Conservation (phyloP, 2,797 vertebrate genomes). For the Pipistrellus pipistrellus region DNA sequence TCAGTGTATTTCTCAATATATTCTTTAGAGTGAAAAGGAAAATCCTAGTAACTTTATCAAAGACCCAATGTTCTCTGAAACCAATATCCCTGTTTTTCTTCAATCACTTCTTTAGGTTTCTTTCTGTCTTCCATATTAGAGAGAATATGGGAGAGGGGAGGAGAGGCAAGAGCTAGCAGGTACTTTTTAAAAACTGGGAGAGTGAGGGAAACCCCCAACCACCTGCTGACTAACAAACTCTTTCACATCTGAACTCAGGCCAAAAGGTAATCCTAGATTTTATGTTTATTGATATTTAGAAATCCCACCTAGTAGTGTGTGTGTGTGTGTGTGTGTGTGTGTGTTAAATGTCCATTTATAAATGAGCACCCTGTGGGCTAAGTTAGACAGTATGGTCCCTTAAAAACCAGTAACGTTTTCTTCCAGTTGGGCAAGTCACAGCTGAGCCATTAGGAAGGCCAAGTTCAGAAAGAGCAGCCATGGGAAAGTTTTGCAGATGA, state of each 20-base stretch:
- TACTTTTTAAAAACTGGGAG: background rate
- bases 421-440: background rate
- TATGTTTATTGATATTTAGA: constrained; percentile 27
- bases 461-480: background rate
- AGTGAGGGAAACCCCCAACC: background rate
- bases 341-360: background rate
- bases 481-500: background rate
- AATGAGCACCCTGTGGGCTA: background rate
- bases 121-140: background rate
- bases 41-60: background rate
- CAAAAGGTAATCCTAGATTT: constrained; percentile 12
- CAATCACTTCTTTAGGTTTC: background rate
- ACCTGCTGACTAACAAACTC: background rate
- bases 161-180: background rate
- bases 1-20: constrained; percentile 34
- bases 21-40: constrained; percentile 21
- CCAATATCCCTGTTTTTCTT: background rate
- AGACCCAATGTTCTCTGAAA: constrained; percentile 15
- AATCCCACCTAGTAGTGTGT: background rate
- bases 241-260: background rate
- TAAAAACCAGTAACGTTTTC: background rate
- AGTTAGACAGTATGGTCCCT: background rate
- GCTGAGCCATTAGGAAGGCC: background rate
- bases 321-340: background rate
- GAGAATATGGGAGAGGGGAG: background rate